Conservation (phyloP, 2,797 vertebrate genomes). For the Trachops cirrhosus region DNA sequence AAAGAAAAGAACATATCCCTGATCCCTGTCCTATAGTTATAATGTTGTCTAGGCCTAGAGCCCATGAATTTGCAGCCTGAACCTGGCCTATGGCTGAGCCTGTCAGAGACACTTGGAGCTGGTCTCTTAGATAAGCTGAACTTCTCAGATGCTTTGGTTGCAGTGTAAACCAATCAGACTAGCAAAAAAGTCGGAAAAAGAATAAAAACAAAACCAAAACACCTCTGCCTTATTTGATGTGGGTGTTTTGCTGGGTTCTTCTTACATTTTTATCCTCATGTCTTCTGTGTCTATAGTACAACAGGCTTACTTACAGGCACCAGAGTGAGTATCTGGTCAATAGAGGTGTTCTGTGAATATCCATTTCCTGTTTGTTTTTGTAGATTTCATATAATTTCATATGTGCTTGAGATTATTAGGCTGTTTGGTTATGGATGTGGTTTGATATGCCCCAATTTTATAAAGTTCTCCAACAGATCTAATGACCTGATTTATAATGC, state of each 20-base stretch:
- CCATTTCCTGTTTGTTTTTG: not conserved
- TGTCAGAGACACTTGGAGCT: not conserved
- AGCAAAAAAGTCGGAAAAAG: not conserved
- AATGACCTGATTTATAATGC: not conserved
- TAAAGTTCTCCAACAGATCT: not conserved
- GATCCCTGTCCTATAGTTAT: not conserved
- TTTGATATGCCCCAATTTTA: not conserved
- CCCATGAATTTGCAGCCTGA: not conserved
- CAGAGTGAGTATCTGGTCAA: not conserved
- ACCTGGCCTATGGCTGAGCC: not conserved
- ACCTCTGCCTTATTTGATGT: not conserved
- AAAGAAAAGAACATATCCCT: not conserved
- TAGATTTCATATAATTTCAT: not conserved
- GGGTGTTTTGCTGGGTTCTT: not conserved
- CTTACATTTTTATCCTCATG: not conserved
- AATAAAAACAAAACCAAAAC: not conserved
- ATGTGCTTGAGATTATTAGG: not conserved
- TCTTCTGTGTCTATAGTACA: not conserved
- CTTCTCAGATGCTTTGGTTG: not conserved
- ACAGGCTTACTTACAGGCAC: not conserved
- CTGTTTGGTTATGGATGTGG: not conserved
- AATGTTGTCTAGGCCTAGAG: not conserved
- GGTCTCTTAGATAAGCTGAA: not conserved
- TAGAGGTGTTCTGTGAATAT: not conserved
- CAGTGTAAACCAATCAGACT: not conserved